These are phyloP conservation scores for Polydrusus cervinus DNA, from an alignment of 2,888 invertebrate species.

Conservation along the genomic window DNA sequence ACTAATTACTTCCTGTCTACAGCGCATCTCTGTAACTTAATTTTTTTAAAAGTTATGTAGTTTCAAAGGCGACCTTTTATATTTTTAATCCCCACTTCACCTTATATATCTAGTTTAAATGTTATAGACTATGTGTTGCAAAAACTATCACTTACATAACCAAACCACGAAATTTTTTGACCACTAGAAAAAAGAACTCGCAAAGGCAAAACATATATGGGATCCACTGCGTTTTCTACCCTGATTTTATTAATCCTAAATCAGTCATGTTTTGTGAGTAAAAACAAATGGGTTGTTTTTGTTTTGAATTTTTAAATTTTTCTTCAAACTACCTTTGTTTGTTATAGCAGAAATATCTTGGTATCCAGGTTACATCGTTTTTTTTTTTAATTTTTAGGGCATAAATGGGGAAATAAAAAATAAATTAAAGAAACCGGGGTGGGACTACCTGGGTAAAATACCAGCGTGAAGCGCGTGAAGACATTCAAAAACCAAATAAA, in stretches of 20 bases:
- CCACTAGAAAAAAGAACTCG: slow-evolving; percentile 37
- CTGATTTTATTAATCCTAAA: slow-evolving; percentile 31
- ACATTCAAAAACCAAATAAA: slow-evolving; percentile 49
- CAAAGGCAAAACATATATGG: slow-evolving; percentile 47
- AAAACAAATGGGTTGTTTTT: slow-evolving; percentile 47
- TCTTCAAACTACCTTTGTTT: slow-evolving; percentile 31
- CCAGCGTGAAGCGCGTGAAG: slow-evolving; percentile 51
- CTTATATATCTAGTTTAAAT: slow-evolving; percentile 51
- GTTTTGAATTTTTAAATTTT: slow-evolving; percentile 51
- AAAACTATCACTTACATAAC: slow-evolving; percentile 37
- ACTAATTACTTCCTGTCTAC: too few relatives aligned
- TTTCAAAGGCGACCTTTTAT: too few relatives aligned
- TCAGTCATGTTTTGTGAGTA: slow-evolving; percentile 43
- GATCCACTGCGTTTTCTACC: slow-evolving; percentile 54
- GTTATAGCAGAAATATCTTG: too few relatives aligned
- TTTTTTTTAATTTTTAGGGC: slow-evolving; percentile 34
- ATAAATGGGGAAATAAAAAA: slow-evolving; percentile 54
- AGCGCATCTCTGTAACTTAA: too few relatives aligned
- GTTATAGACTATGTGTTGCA: slow-evolving; percentile 50
- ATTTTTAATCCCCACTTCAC: too few relatives aligned
- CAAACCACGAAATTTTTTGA: slow-evolving; percentile 37
- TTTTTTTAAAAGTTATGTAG: too few relatives aligned
- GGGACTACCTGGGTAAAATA: slow-evolving; percentile 60
- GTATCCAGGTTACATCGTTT: not conserved
- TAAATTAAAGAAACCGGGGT: slow-evolving; percentile 60